Conservation (phyloP, 1,140 invertebrate species). For the Nixonia krombeini region DNA sequence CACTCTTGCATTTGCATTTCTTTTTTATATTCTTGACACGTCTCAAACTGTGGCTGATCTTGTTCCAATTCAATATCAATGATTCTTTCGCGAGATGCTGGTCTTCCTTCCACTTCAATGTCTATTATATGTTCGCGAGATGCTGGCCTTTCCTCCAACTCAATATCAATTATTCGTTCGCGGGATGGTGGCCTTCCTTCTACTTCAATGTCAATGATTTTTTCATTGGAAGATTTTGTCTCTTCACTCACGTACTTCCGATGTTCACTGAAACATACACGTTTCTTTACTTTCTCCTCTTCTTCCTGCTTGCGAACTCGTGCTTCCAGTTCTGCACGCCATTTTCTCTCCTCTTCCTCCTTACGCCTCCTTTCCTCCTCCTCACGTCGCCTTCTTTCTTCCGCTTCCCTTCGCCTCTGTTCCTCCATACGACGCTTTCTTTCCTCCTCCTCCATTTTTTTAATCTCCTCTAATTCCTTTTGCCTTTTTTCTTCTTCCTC, state of each 20-base stretch:
- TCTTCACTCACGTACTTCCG: constrained; percentile 27
- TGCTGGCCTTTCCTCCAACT: constrained; percentile 33
- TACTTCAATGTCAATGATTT: constrained; percentile 41
- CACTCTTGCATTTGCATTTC: constrained; percentile 53
- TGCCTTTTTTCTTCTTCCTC: constrained; percentile 54
- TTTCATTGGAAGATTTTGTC: constrained; percentile 41
- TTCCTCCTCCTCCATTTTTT: constrained; percentile 50
- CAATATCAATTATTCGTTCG: constrained; percentile 46
- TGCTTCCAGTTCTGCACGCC: constrained; percentile 36
- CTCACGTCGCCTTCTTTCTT: constrained; percentile 47
- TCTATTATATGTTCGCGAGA: constrained; percentile 37
- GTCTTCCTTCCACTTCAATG: constrained; percentile 36
- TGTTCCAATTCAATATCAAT: constrained; percentile 49
- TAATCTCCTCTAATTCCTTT: constrained; percentile 54
- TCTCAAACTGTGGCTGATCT: constrained; percentile 41
- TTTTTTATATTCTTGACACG: constrained; percentile 48
- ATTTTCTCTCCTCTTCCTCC: constrained; percentile 46
- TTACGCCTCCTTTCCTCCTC: constrained; percentile 47
- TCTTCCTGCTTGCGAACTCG: constrained; percentile 51
- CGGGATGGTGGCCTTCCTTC: constrained; percentile 35
- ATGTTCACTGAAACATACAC: constrained; percentile 49
- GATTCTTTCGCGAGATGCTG: constrained; percentile 46
- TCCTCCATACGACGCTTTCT: constrained; percentile 53
- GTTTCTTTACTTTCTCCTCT: constrained; percentile 43
- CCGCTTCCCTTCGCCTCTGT: constrained; percentile 32